Conservation (phyloP, 2,113 vertebrate genomes). For the Bambusicola thoracicus region DNA sequence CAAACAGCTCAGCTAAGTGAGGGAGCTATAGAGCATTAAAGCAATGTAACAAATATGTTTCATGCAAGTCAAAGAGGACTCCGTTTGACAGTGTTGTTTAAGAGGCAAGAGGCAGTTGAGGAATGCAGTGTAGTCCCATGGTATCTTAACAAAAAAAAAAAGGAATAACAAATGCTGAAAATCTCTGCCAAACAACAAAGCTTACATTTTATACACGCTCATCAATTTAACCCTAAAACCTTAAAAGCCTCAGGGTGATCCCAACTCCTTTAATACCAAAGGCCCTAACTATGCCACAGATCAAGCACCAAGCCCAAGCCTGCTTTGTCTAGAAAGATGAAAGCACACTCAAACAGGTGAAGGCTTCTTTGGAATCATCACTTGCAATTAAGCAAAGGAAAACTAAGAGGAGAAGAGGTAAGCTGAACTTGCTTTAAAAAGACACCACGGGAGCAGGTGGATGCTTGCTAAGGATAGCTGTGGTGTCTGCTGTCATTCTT, state of each 20-base stretch:
- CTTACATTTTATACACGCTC: conserved; percentile 79
- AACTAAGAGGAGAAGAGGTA: conserved; percentile 74
- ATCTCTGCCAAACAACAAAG: conserved; percentile 82
- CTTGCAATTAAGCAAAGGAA: conserved; percentile 83
- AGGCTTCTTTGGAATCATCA: conserved; percentile 81
- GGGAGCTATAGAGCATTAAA: not conserved
- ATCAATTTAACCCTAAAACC: conserved; percentile 79
- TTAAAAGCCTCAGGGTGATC: conserved; percentile 79
- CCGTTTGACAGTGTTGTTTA: not conserved
- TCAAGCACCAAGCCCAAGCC: conserved; percentile 80
- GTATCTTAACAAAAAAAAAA: conserved; percentile 49
- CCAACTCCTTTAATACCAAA: conserved; percentile 78
- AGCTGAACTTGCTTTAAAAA: conserved; percentile 75
- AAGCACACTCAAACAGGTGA: conserved; percentile 79
- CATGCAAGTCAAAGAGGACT: not conserved
- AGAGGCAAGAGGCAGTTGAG: conserved; percentile 24
- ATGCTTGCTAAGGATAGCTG: conserved; percentile 65
- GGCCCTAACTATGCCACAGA: conserved; percentile 75
- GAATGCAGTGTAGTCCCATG: not conserved
- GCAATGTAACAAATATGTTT: conserved; percentile 19
- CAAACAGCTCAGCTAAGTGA: not conserved
- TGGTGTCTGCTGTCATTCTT: conserved; percentile 68
- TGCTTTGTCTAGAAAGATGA: conserved; percentile 83
- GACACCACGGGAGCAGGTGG: conserved; percentile 76
- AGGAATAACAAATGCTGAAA: conserved; percentile 75